Evolutionary conservation across 2,888 invertebrate species (phyloP).

Genomic region (Schizotus pectinicornis): DNA sequence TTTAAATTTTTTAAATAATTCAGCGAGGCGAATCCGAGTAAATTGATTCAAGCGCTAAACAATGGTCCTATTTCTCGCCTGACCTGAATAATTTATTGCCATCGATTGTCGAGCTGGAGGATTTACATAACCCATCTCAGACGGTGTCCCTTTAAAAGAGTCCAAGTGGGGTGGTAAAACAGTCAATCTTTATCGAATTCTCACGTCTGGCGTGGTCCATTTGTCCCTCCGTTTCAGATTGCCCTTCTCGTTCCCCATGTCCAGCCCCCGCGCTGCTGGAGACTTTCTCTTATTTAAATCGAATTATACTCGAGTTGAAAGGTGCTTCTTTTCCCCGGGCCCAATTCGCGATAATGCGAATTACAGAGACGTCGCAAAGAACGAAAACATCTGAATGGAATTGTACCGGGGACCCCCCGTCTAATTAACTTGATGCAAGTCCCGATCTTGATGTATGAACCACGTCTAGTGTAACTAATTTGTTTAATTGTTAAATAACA

Average conservation of each 20-base stretch:
- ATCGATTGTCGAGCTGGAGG: constrained; percentile 5
- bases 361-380: neutral
- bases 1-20: constrained; percentile 8
- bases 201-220: constrained; percentile 55
- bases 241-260: constrained; percentile 43
- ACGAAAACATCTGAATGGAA: no score
- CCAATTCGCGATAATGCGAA: constrained; percentile 13
- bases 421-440: constrained; percentile 2
- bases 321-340: constrained; percentile 42
- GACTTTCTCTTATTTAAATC: constrained; percentile 60
- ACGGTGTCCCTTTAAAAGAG: constrained; percentile 29
- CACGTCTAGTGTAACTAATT: constrained; percentile 28
- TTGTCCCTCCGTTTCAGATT: constrained; percentile 52
- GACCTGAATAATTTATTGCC: constrained; percentile 7
- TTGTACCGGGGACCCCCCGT: no score
- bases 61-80: constrained; percentile 8
- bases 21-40: neutral
- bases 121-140: constrained; percentile 19
- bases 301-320: constrained; percentile 58
- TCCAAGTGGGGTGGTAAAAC: constrained; percentile 46
- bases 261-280: constrained; percentile 43
- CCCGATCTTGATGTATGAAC: constrained; percentile 10
- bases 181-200: constrained; percentile 56
- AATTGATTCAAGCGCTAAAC: constrained; percentile 4
- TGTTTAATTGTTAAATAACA: constrained; percentile 24